Conservation (phyloP, 2,888 invertebrate species). For the Nyleta sp. region DNA sequence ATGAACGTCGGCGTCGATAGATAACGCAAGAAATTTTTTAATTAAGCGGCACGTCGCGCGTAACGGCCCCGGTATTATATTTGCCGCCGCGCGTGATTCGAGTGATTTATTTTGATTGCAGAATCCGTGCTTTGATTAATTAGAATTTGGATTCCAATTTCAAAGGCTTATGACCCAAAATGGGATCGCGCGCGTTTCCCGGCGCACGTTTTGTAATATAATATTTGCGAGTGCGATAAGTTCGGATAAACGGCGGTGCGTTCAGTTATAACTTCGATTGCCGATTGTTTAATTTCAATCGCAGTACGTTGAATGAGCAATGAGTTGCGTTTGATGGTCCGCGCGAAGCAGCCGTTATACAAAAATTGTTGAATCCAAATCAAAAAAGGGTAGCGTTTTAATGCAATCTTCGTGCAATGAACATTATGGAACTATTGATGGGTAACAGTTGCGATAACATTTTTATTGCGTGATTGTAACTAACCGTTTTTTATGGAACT, state of each 20-base stretch:
- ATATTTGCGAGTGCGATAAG: conserved; percentile 21
- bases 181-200: conserved; percentile 2
- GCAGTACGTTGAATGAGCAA: not conserved
- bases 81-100: conserved; percentile 17
- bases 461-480: too few species aligned
- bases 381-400: too few species aligned
- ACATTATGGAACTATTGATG: too few species aligned
- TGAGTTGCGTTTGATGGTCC: too few species aligned
- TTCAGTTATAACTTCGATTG: not conserved
- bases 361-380: too few species aligned
- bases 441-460: too few species aligned
- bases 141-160: conserved; percentile 43
- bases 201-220: conserved; percentile 23
- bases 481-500: too few species aligned
- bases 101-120: conserved; percentile 47
- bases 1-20: too few species aligned
- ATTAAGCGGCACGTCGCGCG: conserved; percentile 21
- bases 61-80: conserved; percentile 12
- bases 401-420: too few species aligned
- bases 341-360: too few species aligned
- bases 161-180: conserved; percentile 37
- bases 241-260: not conserved
- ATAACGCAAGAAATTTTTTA: conserved; percentile 16
- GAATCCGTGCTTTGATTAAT: conserved; percentile 38
- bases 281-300: not conserved